Evolutionary conservation across 2,797 vertebrate genomes (phyloP), one percentile per base, ranked within the genome.

Genomic region (Sciaenops ocellatus): DNA sequence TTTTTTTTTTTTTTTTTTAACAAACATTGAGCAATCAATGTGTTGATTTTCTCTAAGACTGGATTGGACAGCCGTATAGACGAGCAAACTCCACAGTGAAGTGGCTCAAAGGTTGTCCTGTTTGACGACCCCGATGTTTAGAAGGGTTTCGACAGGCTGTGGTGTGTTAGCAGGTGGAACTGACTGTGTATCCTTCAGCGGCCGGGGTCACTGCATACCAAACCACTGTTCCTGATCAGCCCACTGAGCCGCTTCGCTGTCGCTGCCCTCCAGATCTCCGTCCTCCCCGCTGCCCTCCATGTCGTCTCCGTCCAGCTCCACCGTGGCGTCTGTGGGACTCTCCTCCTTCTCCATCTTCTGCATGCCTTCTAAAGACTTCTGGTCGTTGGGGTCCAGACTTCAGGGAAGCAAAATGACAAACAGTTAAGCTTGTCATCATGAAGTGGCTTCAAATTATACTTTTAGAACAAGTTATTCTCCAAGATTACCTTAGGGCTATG

Each of bases 341-440:
- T 99, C 98, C 92, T 99, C 98, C 88, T 99, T 99, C 91, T 99
- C 98, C 98, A 99, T 99, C 90, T 99, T 99, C 95, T 99, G 98
- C 97, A 99, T 96, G 30, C 98, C 98, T 82, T 99, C 98, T 55
- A 99, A 90, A 6, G 98, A 99, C 95, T 99, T 99, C 95, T 99
- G 98, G 86, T 99, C 98, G 1, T 99, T 99, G 26, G 98, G 98
- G 91, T 99, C 98, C 96, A 99, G 93, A 85, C 98, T 99, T 85
- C 62, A 10, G 52, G 16, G 7, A 38, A 5, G 9, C 9, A 34
- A 38, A 26, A n/a, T 30, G 3, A 17, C 42, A 38, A 41, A 47
- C 12, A 5, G 6, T 38, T 28, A 20, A 20, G 4, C 10, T 47
- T 2, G 20, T 22, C n/a, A 18, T 30, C 18, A 44, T 10, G 16